Evolutionary conservation across 2,888 invertebrate genomes (phyloP), one percentile per base, ranked within the genome.

Genomic region (Teinopalpus imperialis): DNA sequence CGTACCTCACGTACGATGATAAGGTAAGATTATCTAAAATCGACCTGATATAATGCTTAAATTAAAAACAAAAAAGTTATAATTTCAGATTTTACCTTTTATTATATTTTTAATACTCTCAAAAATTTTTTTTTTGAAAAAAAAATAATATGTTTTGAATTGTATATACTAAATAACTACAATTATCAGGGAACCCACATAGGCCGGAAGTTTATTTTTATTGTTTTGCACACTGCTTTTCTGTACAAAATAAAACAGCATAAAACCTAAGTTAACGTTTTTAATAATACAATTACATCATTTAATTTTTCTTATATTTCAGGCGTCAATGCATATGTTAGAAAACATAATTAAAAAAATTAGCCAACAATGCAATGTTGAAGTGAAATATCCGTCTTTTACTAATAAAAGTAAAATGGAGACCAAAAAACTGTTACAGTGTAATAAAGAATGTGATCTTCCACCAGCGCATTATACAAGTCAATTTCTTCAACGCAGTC

Each of bases 1-100:
- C 95, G 1, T 95, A 93, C 67, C 81, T 95, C 13, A 90, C 90
- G 49, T 91, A 92, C 60, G 91, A 91, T 55, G 93, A 94, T 69
- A 92, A 92, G 87, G 93, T 93, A 69, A 54, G 49, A 26, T 32
- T 44, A 37, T 7, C 14, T 7, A 27, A 27, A 29, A 36, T 1
- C 18, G 12, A 31, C 43, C n/a, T n/a, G n/a, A n/a, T n/a, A n/a
- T n/a, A n/a, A n/a, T n/a, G n/a, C n/a, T n/a, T n/a, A n/a, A n/a
- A n/a, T n/a, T n/a, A n/a, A n/a, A n/a, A n/a, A n/a, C n/a, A n/a
- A n/a, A n/a, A n/a, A n/a, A n/a, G n/a, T n/a, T n/a, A n/a, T n/a
- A n/a, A n/a, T n/a, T n/a, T n/a, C n/a, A n/a, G n/a, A n/a, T n/a
- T n/a, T n/a, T n/a, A n/a, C n/a, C n/a, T n/a, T n/a, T n/a, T n/a